Base-by-base conservation (phyloP, 2,888 invertebrate genomes). In the Sepioteuthis lessoniana region DNA sequence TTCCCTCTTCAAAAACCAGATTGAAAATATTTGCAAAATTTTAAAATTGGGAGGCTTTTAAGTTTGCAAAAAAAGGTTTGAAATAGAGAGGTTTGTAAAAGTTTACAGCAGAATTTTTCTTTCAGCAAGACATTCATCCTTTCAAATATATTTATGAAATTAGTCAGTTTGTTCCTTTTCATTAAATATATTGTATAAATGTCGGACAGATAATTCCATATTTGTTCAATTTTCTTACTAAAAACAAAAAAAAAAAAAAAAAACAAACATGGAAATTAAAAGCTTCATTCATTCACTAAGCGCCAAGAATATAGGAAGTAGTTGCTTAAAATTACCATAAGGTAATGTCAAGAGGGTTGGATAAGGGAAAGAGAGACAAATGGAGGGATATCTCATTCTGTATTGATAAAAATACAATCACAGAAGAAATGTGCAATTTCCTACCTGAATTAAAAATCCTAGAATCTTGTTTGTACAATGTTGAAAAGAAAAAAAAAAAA, bases 381-480 rank as follows among this genome's bases (percentile, higher is more conserved):
- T 76, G n/a, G 76, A 76, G n/a, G 76, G 35, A 19, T n/a, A 76
- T n/a, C n/a, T n/a, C 35, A 76, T 76, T 76, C 76, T 76, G 76
- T 10, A 35, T 76, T 76, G 5, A 25, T 25, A 25, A 55, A 55
- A 25, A 25, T 25, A 55, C 55, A 55, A 25, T 55, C n/a, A 76
- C 76, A n/a, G 76, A 76, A 13, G n/a, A 16, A 19, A 13, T 42
- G 46, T 19, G 31, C 42, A 47, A 16, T 92, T 92, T 92, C 47
- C 42, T 92, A 92, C 92, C 47, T 47, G 47, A 37, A 92, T 92
- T 37, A n/a, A n/a, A n/a, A 42, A 92, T 92, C 47, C 42, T 92
- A 92, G 92, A 92, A 92, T 92, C 31, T 47, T 37, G 47, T 92
- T 42, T 46, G 42, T 16, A 92, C 42, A 42, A 92, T 92, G 47